phyloP scores from a whole-genome alignment of 2,888 invertebrate genomes.

The Mallateleia sp. region DNA sequence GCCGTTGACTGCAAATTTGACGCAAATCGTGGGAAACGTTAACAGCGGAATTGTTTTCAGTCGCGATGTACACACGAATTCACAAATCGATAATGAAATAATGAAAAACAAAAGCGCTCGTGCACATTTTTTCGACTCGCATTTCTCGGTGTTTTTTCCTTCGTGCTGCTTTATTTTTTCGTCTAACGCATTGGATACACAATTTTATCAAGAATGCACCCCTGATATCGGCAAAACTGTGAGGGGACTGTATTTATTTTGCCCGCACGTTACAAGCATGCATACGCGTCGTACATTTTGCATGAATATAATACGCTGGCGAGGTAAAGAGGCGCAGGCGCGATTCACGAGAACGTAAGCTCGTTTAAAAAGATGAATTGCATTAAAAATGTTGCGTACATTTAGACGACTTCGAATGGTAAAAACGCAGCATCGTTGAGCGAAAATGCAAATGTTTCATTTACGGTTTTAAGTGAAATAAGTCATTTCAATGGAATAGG shows the following conservation, averaged over 20 bases:
- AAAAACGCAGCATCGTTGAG: no score
- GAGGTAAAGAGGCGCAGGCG: conserved; percentile 17
- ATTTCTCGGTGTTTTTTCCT: conserved; percentile 22
- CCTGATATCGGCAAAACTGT: conserved; percentile 41
- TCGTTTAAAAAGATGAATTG: conserved; percentile 24
- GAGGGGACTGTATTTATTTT: conserved; percentile 46
- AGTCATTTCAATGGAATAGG: no score
- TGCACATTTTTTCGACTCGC: conserved; percentile 54
- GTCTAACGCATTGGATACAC: conserved; percentile 31
- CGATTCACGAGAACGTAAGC: conserved; percentile 15
- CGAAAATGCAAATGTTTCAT: no score
- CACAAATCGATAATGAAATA: conserved; percentile 64
- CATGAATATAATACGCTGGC: conserved; percentile 15
- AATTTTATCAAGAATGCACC: conserved; percentile 53
- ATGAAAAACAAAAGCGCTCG: conserved; percentile 59
- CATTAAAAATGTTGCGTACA: no score
- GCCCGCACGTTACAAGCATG: conserved; percentile 27
- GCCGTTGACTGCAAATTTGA: conserved; percentile 54
- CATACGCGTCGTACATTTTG: conserved; percentile 33
- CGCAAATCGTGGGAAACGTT: conserved; percentile 59
- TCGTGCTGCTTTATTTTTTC: conserved; percentile 29
- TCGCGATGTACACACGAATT: conserved; percentile 34
- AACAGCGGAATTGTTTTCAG: conserved; percentile 59
- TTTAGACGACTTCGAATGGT: no score
- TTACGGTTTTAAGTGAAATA: no score